Evolutionary conservation across 2,888 invertebrate genomes (phyloP).

Genomic region (Chymomyza amoena): DNA sequence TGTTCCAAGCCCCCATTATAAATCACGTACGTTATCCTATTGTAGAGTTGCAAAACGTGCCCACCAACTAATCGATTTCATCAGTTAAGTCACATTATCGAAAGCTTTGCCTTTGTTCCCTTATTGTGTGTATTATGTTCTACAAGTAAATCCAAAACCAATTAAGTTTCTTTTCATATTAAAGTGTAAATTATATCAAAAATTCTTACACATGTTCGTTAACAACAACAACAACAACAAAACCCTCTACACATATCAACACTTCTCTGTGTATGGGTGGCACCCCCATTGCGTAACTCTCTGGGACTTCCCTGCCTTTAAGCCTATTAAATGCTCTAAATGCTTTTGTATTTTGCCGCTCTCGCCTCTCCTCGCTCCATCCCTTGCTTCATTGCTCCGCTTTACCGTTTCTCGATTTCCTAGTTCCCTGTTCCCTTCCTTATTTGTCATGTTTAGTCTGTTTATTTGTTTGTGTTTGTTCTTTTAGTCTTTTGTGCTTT

Average conservation of each 20-base stretch:
- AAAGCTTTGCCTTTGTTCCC: not conserved
- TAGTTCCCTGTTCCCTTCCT: constrained; percentile 7
- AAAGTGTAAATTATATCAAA: constrained; percentile 49
- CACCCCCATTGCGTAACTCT: not conserved
- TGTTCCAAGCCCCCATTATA: not conserved
- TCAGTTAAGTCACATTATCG: constrained; percentile 7
- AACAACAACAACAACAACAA: constrained; percentile 25
- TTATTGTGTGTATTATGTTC: too few relatives aligned
- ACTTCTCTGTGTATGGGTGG: constrained; percentile 29
- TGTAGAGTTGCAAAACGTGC: constrained; percentile 22
- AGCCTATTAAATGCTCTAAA: constrained; percentile 67
- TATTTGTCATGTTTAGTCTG: constrained; percentile 43
- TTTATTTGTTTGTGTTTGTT: constrained; percentile 62
- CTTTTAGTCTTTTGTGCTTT: constrained; percentile 58
- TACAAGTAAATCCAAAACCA: constrained; percentile 30
- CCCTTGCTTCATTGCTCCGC: not conserved
- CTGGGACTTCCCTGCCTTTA: constrained; percentile 48
- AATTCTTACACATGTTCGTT: not conserved
- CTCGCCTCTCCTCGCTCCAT: not conserved
- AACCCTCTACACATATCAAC: constrained; percentile 40
- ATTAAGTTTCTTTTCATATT: constrained; percentile 24
- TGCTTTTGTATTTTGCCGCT: constrained; percentile 53
- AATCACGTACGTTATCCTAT: not conserved
- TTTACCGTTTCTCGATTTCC: not conserved
- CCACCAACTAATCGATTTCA: constrained; percentile 39